phyloP scores from a whole-genome alignment of 2,888 invertebrate species.

The Leptinotarsa juncta region DNA sequence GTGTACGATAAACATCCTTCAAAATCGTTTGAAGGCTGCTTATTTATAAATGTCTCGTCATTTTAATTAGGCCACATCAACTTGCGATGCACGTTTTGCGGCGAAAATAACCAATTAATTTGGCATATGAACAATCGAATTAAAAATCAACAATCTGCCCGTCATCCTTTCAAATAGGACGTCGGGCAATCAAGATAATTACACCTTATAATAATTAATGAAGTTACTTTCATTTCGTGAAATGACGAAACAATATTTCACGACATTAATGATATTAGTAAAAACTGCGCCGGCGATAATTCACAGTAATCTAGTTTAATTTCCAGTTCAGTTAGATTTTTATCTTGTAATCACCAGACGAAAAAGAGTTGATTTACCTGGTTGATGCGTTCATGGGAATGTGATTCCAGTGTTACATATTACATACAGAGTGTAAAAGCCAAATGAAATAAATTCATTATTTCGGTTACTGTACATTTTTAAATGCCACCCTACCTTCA shows the following conservation, averaged over 20 bases:
- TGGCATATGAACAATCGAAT: conserved; percentile 47
- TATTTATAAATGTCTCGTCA: conserved; percentile 34
- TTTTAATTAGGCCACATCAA: conserved; percentile 34
- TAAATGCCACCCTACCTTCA: too few species aligned
- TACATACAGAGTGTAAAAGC: too few species aligned
- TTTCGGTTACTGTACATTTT: too few species aligned
- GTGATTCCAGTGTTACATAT: too few species aligned
- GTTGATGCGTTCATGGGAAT: too few species aligned
- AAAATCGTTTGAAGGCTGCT: conserved; percentile 27
- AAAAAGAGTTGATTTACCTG: too few species aligned
- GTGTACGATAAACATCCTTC: conserved; percentile 7
- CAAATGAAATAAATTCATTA: too few species aligned
- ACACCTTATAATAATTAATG: conserved; percentile 17
- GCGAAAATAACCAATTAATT: conserved; percentile 47
- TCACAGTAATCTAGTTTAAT: conserved; percentile 12
- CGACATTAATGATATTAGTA: conserved; percentile 10
- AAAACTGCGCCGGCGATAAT: conserved; percentile 13
- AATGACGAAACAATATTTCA: conserved; percentile 18
- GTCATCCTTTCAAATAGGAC: conserved; percentile 45
- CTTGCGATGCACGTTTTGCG: conserved; percentile 47
- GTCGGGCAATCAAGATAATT: conserved; percentile 13
- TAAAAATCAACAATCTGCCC: conserved; percentile 42
- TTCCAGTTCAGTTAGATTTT: neutral
- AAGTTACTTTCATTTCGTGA: conserved; percentile 16
- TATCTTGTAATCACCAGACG: conserved; percentile 9